These are phyloP conservation scores for Mythimna loreyi DNA, from an alignment of 2,888 invertebrate genomes.

Conservation along the genomic window DNA sequence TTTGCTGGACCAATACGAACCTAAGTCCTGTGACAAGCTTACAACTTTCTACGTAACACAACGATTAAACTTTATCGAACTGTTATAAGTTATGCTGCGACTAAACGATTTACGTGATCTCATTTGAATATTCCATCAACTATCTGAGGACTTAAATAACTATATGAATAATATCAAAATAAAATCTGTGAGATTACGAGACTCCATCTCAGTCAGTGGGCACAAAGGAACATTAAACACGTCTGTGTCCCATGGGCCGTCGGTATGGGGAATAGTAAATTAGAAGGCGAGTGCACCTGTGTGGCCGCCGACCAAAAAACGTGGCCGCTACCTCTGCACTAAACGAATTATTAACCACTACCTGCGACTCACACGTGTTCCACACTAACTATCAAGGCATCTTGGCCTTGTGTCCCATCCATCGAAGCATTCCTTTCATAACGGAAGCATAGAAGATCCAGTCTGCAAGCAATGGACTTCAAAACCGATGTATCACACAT, in stretches of 20 bases:
- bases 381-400: constrained; percentile 40
- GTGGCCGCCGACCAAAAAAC: constrained; percentile 87
- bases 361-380: constrained; percentile 81
- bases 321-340: constrained; percentile 87
- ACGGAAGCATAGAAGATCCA: background rate
- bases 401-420: constrained; percentile 56
- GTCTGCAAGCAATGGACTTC: constrained; percentile 65
- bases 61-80: constrained; percentile 20
- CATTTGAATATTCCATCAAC: constrained; percentile 61
- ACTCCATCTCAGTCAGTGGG: constrained; percentile 71
- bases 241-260: constrained; percentile 75
- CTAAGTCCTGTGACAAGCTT: background rate
- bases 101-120: constrained; percentile 33
- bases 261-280: constrained; percentile 88
- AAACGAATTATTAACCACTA: constrained; percentile 90
- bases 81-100: constrained; percentile 26
- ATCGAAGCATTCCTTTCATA: constrained; percentile 62
- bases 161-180: constrained; percentile 67
- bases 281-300: constrained; percentile 88
- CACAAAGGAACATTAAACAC: constrained; percentile 82
- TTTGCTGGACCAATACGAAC: background rate
- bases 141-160: constrained; percentile 40
- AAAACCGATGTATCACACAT: constrained; percentile 48
- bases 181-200: constrained; percentile 66
- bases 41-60: background rate